Percentiles rank a stretch among this genome's conserved stretches.
Evolutionary conservation across 2,797 vertebrate species (phyloP).

Genomic region (Momotus momota): DNA sequence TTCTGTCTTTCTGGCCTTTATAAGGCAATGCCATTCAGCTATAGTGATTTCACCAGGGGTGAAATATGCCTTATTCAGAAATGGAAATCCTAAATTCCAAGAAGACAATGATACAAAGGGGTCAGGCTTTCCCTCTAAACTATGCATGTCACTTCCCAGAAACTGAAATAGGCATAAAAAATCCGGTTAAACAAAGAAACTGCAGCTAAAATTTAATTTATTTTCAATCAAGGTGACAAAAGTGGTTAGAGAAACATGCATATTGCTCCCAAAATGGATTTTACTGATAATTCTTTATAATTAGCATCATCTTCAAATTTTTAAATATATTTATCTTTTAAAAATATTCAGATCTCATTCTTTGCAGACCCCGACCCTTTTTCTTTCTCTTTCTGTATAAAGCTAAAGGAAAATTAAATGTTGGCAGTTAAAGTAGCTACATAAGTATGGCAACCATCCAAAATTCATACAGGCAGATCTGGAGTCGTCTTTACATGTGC

Average conservation of each 20-base stretch:
- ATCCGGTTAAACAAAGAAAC: slow-evolving; percentile 24
- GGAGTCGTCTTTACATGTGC: slow-evolving; percentile 17
- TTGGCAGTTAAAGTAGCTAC: slow-evolving; percentile 55
- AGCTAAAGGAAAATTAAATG: slow-evolving; percentile 47
- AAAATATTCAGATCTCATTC: not conserved
- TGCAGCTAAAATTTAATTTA: slow-evolving; percentile 22
- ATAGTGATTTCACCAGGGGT: slow-evolving; percentile 60
- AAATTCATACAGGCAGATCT: slow-evolving; percentile 42
- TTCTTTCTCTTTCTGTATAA: not conserved
- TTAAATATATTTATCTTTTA: not conserved
- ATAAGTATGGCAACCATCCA: slow-evolving; percentile 68
- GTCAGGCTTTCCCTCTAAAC: slow-evolving; percentile 3
- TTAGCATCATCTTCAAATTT: slow-evolving; percentile 29
- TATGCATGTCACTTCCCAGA: slow-evolving; percentile 22
- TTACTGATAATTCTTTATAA: slow-evolving; percentile 37
- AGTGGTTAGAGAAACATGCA: not conserved
- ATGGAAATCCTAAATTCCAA: slow-evolving; percentile 59
- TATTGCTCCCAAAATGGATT: not conserved
- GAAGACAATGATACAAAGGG: slow-evolving; percentile 7
- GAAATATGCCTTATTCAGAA: slow-evolving; percentile 60
- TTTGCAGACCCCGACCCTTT: not conserved
- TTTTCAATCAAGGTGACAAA: slow-evolving; percentile 7
- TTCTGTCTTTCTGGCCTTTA: slow-evolving; percentile 49
- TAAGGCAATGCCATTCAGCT: slow-evolving; percentile 39
- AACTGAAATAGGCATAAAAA: slow-evolving; percentile 30